Evolutionary conservation across 2,888 invertebrate species (phyloP).

Genomic region (Philhelius pedissequus): DNA sequence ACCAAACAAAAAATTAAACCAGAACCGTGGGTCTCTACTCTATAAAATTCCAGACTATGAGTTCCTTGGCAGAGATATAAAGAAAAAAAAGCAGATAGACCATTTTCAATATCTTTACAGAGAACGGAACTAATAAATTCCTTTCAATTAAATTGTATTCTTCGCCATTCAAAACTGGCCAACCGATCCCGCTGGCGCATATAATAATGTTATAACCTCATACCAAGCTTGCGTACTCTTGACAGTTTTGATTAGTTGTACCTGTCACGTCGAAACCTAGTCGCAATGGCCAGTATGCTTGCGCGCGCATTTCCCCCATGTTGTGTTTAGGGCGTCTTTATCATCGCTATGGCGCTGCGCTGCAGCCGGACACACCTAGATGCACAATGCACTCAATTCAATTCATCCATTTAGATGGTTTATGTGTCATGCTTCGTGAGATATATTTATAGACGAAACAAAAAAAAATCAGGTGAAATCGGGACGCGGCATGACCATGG

Average conservation of each 20-base stretch:
- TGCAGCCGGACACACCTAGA: slow-evolving; percentile 19
- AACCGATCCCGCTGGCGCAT: slow-evolving; percentile 38
- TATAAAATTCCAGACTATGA: not conserved
- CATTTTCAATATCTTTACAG: slow-evolving; percentile 6
- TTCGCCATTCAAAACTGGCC: slow-evolving; percentile 11
- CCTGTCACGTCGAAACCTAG: slow-evolving; percentile 44
- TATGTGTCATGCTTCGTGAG: not conserved
- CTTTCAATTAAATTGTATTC: slow-evolving; percentile 63
- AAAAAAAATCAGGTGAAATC: slow-evolving; percentile 19
- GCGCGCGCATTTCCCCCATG: slow-evolving; percentile 23
- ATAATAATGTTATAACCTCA: slow-evolving; percentile 49
- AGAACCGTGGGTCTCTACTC: slow-evolving; percentile 2
- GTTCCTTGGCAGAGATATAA: not conserved
- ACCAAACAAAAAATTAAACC: not conserved
- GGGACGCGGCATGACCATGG: not conserved
- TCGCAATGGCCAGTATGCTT: not conserved
- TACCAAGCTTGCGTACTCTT: slow-evolving; percentile 9
- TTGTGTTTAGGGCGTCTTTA: slow-evolving; percentile 48
- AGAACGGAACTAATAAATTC: slow-evolving; percentile 65
- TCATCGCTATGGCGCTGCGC: not conserved
- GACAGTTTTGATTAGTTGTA: slow-evolving; percentile 63
- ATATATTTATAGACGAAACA: not conserved
- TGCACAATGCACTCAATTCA: no score
- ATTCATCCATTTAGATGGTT: slow-evolving; percentile 30
- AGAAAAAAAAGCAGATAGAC: not conserved